These are phyloP conservation scores for Amblyraja radiata DNA, from an alignment of 2,797 vertebrate genomes.

Conservation along the genomic window DNA sequence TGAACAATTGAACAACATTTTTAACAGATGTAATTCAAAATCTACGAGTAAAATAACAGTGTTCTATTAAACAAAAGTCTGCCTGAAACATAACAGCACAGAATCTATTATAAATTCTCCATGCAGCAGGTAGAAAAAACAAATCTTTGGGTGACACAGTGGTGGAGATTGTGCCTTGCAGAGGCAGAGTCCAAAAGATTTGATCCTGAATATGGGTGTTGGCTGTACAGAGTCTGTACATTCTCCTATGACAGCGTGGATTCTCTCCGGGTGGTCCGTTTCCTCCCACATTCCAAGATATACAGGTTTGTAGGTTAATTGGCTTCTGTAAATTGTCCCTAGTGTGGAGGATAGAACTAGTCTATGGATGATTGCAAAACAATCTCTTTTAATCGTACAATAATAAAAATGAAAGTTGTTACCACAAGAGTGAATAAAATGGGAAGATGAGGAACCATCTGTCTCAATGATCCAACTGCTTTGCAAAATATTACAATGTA, in stretches of 20 bases:
- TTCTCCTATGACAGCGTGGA: no score
- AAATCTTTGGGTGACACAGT: not conserved
- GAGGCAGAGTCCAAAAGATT: no score
- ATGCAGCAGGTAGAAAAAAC: not conserved
- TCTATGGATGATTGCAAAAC: not conserved
- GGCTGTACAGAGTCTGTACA: no score
- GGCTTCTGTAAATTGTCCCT: no score
- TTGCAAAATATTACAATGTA: not conserved
- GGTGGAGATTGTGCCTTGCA: no score
- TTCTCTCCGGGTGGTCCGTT: no score
- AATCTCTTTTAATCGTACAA: not conserved
- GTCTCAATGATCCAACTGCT: not conserved
- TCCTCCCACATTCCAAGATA: no score
- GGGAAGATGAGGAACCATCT: not conserved
- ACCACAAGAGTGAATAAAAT: not conserved
- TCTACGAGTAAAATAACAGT: not conserved
- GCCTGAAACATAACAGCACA: not conserved
- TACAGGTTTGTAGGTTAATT: no score
- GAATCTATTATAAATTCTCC: not conserved
- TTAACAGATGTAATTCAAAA: constrained; percentile 4
- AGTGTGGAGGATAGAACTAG: no score
- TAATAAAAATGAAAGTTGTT: not conserved
- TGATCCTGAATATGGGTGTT: no score
- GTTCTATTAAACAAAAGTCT: not conserved
- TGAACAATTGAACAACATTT: not conserved